Evolutionary conservation across 2,113 vertebrate genomes (phyloP).

Genomic region (Zosterops japonicus): DNA sequence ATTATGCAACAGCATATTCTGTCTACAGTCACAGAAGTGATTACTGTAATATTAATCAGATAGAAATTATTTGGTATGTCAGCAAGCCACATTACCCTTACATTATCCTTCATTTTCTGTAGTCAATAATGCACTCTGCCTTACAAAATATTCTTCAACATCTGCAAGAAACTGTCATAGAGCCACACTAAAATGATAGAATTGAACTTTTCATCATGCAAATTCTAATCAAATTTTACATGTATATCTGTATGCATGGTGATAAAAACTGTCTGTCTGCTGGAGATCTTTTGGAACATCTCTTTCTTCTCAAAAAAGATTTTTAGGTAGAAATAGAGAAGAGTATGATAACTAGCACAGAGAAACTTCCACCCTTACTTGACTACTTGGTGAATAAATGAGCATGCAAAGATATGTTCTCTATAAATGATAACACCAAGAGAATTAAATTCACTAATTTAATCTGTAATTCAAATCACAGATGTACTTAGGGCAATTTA

Average conservation of each 20-base stretch:
- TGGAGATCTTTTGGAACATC: background rate
- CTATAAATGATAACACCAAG: background rate
- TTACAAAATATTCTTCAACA: background rate
- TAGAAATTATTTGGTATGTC: background rate
- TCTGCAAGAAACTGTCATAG: background rate
- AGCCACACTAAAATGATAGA: background rate
- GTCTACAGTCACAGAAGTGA: background rate
- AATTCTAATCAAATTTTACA: background rate
- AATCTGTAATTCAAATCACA: background rate
- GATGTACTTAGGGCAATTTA: background rate
- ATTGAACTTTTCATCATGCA: background rate
- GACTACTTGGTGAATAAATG: background rate
- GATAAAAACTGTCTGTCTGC: background rate
- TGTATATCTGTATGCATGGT: rapidly evolving
- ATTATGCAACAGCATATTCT: background rate
- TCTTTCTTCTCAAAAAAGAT: background rate
- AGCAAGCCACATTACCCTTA: background rate
- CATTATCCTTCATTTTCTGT: background rate
- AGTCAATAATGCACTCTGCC: background rate
- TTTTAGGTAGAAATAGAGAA: background rate
- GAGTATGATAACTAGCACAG: background rate
- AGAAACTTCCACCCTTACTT: background rate
- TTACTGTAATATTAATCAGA: background rate
- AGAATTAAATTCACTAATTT: background rate
- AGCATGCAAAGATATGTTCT: background rate